These are phyloP conservation scores for Leucopternis melanops DNA, from an alignment of 2,113 vertebrate genomes.

Conservation along the genomic window DNA sequence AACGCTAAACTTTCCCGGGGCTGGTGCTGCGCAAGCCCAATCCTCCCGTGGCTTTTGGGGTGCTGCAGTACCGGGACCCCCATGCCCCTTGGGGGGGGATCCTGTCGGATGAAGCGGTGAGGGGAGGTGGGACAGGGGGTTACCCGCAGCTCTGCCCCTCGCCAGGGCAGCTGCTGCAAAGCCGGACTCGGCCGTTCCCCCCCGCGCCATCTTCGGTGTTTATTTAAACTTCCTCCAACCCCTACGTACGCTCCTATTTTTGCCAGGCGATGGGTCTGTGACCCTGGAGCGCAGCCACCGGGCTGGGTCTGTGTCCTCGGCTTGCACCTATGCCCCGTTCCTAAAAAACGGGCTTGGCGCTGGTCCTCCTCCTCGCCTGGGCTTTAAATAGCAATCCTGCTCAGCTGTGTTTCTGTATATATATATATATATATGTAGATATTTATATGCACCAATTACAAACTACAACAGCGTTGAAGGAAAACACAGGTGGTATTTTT, in stretches of 20 bases:
- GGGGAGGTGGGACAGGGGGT: neutral
- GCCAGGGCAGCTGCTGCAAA: rapidly evolving
- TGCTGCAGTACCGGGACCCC: neutral
- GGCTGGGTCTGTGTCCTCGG: neutral
- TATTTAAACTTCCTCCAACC: neutral
- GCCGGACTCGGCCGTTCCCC: rapidly evolving
- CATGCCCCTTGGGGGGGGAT: rapidly evolving
- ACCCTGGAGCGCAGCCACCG: neutral
- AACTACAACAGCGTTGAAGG: neutral
- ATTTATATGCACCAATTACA: neutral
- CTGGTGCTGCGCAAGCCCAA: rapidly evolving
- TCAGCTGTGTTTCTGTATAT: neutral
- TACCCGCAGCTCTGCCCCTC: neutral
- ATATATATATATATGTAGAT: rapidly evolving
- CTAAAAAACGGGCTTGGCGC: neutral
- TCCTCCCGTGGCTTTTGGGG: neutral
- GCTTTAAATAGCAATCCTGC: conserved; percentile 22
- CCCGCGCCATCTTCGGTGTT: rapidly evolving
- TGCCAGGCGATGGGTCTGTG: neutral
- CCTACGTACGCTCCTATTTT: rapidly evolving
- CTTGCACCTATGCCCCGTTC: neutral
- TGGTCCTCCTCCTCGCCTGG: neutral
- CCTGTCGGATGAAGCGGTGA: rapidly evolving
- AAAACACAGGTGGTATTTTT: conserved; percentile 18
- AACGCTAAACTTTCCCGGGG: rapidly evolving